Conservation (phyloP, 2,888 invertebrate genomes). For the Lordiphosa andalusiaca region DNA sequence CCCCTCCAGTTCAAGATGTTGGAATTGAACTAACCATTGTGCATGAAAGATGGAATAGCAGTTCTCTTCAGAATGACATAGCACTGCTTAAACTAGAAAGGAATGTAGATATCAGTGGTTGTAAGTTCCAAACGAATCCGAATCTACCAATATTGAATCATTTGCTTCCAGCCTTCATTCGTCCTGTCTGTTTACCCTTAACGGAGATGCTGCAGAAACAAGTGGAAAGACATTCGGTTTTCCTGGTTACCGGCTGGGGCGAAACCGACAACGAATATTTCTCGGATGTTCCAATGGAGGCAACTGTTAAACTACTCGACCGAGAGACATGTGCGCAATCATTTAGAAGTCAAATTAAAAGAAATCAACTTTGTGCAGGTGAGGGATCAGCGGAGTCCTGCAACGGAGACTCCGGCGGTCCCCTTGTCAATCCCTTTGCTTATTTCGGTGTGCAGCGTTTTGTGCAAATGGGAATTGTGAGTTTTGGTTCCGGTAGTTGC, state of each 20-base stretch:
- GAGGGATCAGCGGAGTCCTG: neutral
- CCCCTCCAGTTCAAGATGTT: neutral
- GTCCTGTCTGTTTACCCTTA: conserved; percentile 1
- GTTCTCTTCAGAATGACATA: neutral
- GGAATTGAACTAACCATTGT: neutral
- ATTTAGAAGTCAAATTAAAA: neutral
- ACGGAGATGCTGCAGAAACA: neutral
- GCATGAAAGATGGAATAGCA: neutral
- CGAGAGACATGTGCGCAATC: too few relatives aligned
- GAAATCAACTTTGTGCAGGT: neutral
- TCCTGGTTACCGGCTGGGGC: conserved; percentile 2
- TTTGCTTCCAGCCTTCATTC: neutral
- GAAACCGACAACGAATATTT: rapidly evolving
- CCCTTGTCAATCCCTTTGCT: neutral
- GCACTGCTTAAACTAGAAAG: conserved; percentile 2
- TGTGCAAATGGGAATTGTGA: conserved; percentile 6
- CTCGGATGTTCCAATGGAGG: neutral
- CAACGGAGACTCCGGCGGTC: conserved; percentile 3
- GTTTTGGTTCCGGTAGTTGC: neutral
- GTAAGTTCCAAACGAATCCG: neutral
- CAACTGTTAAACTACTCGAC: too few relatives aligned
- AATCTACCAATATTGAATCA: too few relatives aligned
- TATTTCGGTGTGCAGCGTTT: neutral
- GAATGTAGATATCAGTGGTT: neutral
- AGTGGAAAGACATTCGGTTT: rapidly evolving